Percentiles rank a stretch among this genome's conserved stretches.
phyloP scores from a whole-genome alignment of 2,797 vertebrate species.

The Liasis olivaceus region DNA sequence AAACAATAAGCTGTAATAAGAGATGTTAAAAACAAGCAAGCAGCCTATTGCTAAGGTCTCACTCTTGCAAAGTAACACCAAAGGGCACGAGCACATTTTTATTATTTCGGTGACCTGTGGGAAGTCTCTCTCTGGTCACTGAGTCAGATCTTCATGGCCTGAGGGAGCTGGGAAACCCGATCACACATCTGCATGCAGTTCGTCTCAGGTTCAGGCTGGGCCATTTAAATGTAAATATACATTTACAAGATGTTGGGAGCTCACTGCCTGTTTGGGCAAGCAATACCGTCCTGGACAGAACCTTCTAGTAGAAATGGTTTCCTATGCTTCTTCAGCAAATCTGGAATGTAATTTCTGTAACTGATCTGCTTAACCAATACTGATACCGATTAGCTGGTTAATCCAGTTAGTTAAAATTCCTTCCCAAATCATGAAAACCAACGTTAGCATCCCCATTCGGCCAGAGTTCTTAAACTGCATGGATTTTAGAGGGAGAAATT shows the following conservation, averaged over 20 bases:
- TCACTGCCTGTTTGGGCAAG: neutral
- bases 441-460: neutral
- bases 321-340: neutral
- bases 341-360: neutral
- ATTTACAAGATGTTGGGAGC: neutral
- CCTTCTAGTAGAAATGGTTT: neutral
- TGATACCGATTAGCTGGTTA: neutral
- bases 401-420: neutral
- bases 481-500: neutral
- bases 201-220: neutral
- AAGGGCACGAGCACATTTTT: neutral
- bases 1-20: neutral
- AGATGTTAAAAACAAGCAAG: neutral
- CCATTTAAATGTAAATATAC: neutral
- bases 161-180: neutral
- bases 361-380: slow-evolving; percentile 21
- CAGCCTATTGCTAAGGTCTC: neutral
- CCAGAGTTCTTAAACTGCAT: neutral
- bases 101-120: neutral
- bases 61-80: neutral
- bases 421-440: slow-evolving; percentile 20
- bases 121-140: neutral
- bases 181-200: neutral
- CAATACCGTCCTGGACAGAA: neutral
- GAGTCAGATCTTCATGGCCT: neutral